These are phyloP conservation scores for Rhogogaster chlorosoma DNA, from an alignment of 2,888 invertebrate genomes.

Conservation along the genomic window DNA sequence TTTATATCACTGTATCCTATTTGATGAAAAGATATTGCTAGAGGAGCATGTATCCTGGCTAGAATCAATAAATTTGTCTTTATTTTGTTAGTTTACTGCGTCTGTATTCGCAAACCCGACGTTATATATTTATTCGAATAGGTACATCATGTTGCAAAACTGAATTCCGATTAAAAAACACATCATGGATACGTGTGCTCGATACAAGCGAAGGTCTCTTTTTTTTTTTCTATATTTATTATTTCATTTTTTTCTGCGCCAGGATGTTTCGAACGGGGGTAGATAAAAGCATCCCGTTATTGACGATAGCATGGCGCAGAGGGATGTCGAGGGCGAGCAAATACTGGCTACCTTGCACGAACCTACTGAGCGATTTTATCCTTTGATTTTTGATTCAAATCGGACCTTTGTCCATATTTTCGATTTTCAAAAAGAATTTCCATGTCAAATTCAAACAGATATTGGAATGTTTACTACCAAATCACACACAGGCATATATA, in stretches of 20 bases:
- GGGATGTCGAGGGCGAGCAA: neutral
- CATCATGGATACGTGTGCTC: neutral
- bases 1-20: neutral
- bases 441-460: neutral
- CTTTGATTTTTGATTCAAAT: constrained; percentile 22
- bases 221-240: neutral
- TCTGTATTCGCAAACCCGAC: neutral
- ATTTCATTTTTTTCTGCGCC: constrained; percentile 7
- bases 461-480: neutral
- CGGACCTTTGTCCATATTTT: constrained; percentile 3
- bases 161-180: neutral
- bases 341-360: constrained; percentile 16
- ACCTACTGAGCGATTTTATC: constrained; percentile 16
- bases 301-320: constrained; percentile 11
- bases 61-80: neutral
- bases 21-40: neutral
- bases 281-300: constrained; percentile 34
- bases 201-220: neutral
- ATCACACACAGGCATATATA: neutral
- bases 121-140: neutral
- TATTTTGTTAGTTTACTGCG: neutral
- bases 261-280: constrained; percentile 4
- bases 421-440: constrained; percentile 11
- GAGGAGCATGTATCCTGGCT: neutral
- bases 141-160: neutral